Base-by-base conservation (phyloP, 2,888 invertebrate species). In the Pterostichus madidus region DNA sequence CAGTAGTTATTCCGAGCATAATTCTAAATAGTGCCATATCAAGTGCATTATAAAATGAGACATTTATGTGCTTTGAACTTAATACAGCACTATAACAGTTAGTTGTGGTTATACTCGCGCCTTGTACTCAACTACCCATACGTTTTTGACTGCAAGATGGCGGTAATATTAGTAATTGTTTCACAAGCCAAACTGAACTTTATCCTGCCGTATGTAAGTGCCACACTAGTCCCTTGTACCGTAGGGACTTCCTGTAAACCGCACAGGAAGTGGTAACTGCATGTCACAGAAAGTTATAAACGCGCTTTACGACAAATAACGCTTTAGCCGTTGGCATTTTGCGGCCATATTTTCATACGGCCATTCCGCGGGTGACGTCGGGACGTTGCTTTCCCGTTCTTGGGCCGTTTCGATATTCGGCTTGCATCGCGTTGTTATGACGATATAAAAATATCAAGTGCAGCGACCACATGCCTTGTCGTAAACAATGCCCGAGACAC, bases 201-300 rank as follows among this genome's bases (percentile, higher is more conserved):
- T 49, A 49, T 49, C 49, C 13, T n/a, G 49, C 10, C 1, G 49
- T n/a, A 49, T n/a, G 11, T 10, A 49, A 49, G 49, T n/a, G 49
- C 13, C 49, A n/a, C 13, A 5, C 49, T 39, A 8, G 49, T 4
- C n/a, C 11, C 4, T 1, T 5, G n/a, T 13, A 53, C 53, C 17
- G 4, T 24, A 17, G 31, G 59, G 31, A 59, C 1, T 31, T 59
- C 17, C 53, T 39, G 39, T 39, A 8, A 39, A 39, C 39, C 39
- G 39, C 59, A 15, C 59, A 73, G 71, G 75, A 81, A 81, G 46
- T 75, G 61, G 59, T 81, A 81, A 56, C 73, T 61, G 59, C 46
- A 46, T 73, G 73, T 56, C 80, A 46, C 78, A 73, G 56, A 75
- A 59, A 81, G 81, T 81, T 81, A 81, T 61, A 49, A 44, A 59